Conservation (phyloP, 2,113 vertebrate species). For the Takifugu bimaculatus region DNA sequence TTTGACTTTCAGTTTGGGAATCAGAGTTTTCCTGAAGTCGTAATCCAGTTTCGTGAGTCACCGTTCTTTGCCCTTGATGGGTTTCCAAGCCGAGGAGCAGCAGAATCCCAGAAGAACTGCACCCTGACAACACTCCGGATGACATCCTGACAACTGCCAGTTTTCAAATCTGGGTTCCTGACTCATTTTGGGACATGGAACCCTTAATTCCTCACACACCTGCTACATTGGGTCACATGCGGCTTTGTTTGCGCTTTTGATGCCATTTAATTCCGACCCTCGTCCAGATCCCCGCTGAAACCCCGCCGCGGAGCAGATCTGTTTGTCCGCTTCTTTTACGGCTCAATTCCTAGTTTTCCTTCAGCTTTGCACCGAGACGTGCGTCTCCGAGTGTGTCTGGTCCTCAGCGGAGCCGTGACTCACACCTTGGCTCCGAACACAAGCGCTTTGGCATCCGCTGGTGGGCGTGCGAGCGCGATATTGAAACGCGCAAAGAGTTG, state of each 20-base stretch:
- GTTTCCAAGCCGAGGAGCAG: slow-evolving; percentile 47
- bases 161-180: slow-evolving; percentile 12
- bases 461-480: slow-evolving; percentile 64
- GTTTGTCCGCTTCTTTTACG: not conserved
- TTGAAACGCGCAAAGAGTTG: slow-evolving; percentile 65
- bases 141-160: slow-evolving; percentile 2
- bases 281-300: not conserved
- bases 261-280: slow-evolving; percentile 10
- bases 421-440: slow-evolving; percentile 50
- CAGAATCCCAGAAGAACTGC: slow-evolving; percentile 38
- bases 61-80: slow-evolving; percentile 38
- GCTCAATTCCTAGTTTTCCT: too few relatives aligned
- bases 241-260: slow-evolving; percentile 5
- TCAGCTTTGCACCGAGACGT: too few relatives aligned
- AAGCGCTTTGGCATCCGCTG: slow-evolving; percentile 56
- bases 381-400: not conserved
- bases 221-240: not conserved
- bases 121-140: slow-evolving; percentile 28
- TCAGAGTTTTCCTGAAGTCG: slow-evolving; percentile 55
- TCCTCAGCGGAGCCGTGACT: slow-evolving; percentile 28
- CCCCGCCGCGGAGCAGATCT: not conserved
- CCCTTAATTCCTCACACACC: slow-evolving; percentile 9
- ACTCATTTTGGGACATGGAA: slow-evolving; percentile 7
- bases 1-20: slow-evolving; percentile 53
- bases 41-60: slow-evolving; percentile 66